Base-by-base conservation (phyloP, 2,888 invertebrate genomes). In the Folsomia candida region DNA sequence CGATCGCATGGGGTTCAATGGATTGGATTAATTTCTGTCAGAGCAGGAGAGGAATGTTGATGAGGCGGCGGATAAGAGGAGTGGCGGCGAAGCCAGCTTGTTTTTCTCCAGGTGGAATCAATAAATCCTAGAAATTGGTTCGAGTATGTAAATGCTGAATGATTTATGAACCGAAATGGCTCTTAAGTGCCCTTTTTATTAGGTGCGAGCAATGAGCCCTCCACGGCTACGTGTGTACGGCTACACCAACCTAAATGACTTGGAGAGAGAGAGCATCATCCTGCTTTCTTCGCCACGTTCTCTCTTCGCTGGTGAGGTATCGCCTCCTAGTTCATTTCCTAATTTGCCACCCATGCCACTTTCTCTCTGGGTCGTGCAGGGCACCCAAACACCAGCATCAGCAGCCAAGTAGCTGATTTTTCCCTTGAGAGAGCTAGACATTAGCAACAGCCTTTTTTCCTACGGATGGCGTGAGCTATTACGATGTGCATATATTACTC, bases 131-230 rank as follows among this genome's bases (percentile, higher is more conserved):
- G 54, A 54, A 54, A 54, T 54, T 54, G 18, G 54, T 54, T 54
- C 11, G 18, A 54, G 54, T 54, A 54, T 54, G 26, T 59, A 59
- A 25, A 20, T 59, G 59, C 14, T 26, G 59, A 59, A 59, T 59
- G 59, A 59, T 59, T 59, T 59, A 59, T 59, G 22, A 25, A 24
- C 9, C 26, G 11, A 59, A 59, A 59, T 20, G 22, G 54, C 59
- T 26, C 59, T 59, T n/a, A 57, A 57, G 57, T 20, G 57, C n/a
- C 37, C 20, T 57, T 57, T 57, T 57, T 57, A 57, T 57, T 57
- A 57, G 57, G 57, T 57, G 57, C 9, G 4, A 37, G 37, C 37
- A 37, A 37, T 37, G 14, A 37, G 37, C 37, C 4, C 14, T 4
- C 37, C 37, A 37, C 14, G 37, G 37, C 37, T 14, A 37, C 6